A percentile compares a stretch with the other conserved stretches of the same genome.
These are phyloP conservation scores for Myiotriccus ornatus DNA, from an alignment of 2,797 vertebrate species.

Conservation along the genomic window DNA sequence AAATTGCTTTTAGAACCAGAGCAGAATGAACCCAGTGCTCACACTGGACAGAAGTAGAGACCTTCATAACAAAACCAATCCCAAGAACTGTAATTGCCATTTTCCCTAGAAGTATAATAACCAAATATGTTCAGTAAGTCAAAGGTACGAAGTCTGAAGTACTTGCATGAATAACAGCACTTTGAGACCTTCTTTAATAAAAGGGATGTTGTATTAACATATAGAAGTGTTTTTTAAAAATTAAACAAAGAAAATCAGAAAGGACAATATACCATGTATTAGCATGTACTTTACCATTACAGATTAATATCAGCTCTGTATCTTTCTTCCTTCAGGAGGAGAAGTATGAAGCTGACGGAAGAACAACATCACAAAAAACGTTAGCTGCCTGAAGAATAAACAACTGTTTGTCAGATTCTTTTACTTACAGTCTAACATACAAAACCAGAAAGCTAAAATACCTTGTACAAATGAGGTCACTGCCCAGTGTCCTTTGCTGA, in stretches of 20 bases:
- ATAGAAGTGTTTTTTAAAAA: neutral
- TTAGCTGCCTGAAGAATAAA: neutral
- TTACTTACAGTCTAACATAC: neutral
- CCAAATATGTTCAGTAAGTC: neutral
- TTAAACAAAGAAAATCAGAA: neutral
- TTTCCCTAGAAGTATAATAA: neutral
- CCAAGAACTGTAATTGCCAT: neutral
- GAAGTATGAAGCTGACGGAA: neutral
- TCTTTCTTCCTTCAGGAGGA: neutral
- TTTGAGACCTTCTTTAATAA: neutral
- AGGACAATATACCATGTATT: neutral
- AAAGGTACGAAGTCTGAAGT: neutral
- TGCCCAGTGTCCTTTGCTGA: neutral
- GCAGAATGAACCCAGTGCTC: neutral
- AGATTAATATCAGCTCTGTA: neutral
- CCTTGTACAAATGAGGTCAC: neutral
- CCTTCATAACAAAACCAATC: neutral
- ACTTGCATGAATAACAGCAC: neutral
- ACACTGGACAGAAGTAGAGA: neutral
- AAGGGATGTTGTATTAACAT: neutral
- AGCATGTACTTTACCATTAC: neutral
- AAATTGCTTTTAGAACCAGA: neutral
- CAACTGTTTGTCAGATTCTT: neutral
- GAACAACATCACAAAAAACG: neutral
- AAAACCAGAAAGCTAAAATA: neutral